Evolutionary conservation across 1,140 invertebrate genomes (phyloP).

Genomic region (fruit fly (Drosophila melanogaster)): Release_6_plus_ISO1_MT NT_033777.3:30338001-30338500

Average conservation of each 20-base stretch:
- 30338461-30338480: no score
- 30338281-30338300: slow-evolving; percentile 22
- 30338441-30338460: neutral
- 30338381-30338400: neutral
- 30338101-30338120: slow-evolving; percentile 26
- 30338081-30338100: slow-evolving; percentile 76
- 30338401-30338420: neutral
- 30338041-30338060: slow-evolving; percentile 10
- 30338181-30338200: slow-evolving; percentile 68
- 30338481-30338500: no score
- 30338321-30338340: slow-evolving; percentile 28
- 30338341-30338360: slow-evolving; percentile 16
- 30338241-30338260: slow-evolving; percentile 69
- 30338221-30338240: slow-evolving; percentile 30
- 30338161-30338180: slow-evolving; percentile 50
- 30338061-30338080: slow-evolving; percentile 30
- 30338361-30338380: neutral
- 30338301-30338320: slow-evolving; percentile 40
- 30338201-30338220: slow-evolving; percentile 33
- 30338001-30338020: slow-evolving; percentile 46
- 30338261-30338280: slow-evolving; percentile 29
- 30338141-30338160: slow-evolving; percentile 14
- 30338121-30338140: slow-evolving; percentile 41
- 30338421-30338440: no score
- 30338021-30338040: slow-evolving; percentile 53